These are phyloP conservation scores for Muricea muricata DNA, from an alignment of 92 coral and sea anemone species.

Conservation along the genomic window DNA sequence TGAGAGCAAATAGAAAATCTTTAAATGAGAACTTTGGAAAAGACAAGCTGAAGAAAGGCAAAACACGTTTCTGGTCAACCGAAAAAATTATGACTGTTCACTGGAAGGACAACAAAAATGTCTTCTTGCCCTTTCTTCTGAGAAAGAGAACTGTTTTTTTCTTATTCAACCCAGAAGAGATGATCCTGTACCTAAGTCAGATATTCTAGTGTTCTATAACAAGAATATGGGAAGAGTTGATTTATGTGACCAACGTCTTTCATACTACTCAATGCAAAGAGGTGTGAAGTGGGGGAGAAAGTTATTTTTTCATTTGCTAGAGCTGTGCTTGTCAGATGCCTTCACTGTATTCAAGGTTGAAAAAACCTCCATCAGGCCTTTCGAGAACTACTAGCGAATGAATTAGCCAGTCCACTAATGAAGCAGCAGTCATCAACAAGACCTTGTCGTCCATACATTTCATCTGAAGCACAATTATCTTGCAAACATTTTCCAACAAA, in stretches of 20 bases:
- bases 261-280: background rate
- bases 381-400: background rate
- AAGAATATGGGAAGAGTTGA: background rate
- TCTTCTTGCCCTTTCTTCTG: background rate
- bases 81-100: too few relatives aligned
- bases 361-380: background rate
- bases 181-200: background rate
- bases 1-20: background rate
- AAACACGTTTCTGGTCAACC: background rate
- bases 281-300: background rate
- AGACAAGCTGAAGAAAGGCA: background rate
- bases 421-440: too few relatives aligned
- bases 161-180: background rate
- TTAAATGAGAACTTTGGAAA: too few relatives aligned
- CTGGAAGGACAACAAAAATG: too few relatives aligned
- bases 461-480: background rate
- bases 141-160: background rate
- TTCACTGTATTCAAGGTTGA: background rate
- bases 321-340: background rate
- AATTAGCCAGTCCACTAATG: too few relatives aligned
- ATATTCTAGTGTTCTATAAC: background rate
- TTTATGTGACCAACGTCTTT: background rate
- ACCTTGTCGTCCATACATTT: background rate
- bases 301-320: background rate
- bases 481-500: background rate